Percentiles rank a stretch among this genome's conserved stretches.
phyloP scores from a whole-genome alignment of 1,140 invertebrate genomes.

The Leptopilina clavipes region DNA sequence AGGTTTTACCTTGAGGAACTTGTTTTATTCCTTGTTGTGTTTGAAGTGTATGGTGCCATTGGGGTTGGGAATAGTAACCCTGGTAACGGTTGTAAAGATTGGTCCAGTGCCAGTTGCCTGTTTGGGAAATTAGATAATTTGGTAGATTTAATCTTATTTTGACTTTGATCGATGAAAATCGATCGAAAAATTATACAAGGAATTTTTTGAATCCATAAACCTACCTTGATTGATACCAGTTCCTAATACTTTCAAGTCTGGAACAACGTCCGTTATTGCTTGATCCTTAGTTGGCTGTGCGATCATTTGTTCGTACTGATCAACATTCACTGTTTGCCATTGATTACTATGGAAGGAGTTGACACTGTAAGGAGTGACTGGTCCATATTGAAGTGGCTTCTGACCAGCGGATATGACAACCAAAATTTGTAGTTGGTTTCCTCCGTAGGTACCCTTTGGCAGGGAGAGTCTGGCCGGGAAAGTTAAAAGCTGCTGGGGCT shows the following conservation, averaged over 20 bases:
- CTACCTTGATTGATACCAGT: slow-evolving; percentile 16
- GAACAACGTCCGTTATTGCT: slow-evolving; percentile 62
- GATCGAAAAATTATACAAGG: no score
- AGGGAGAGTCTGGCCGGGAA: slow-evolving; percentile 78
- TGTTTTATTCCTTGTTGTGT: slow-evolving; percentile 26
- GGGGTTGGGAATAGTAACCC: slow-evolving; percentile 65
- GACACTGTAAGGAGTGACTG: slow-evolving; percentile 59
- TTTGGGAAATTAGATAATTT: no score
- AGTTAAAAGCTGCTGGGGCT: slow-evolving; percentile 74
- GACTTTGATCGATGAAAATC: no score
- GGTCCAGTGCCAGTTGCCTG: slow-evolving; percentile 57
- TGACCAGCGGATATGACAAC: slow-evolving; percentile 76
- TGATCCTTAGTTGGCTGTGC: slow-evolving; percentile 49
- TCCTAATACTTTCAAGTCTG: slow-evolving; percentile 47
- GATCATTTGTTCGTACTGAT: slow-evolving; percentile 61
- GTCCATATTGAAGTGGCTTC: slow-evolving; percentile 52
- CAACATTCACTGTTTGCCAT: slow-evolving; percentile 65
- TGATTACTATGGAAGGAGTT: slow-evolving; percentile 59
- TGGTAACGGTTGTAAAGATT: slow-evolving; percentile 62
- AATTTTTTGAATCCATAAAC: neutral
- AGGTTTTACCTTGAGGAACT: neutral
- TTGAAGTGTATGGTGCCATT: slow-evolving; percentile 58
- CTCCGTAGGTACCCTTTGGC: slow-evolving; percentile 76
- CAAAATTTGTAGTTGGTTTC: slow-evolving; percentile 78
- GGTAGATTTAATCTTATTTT: no score